Conservation (phyloP, 2,888 invertebrate species). For the Cepaea hortensis region DNA sequence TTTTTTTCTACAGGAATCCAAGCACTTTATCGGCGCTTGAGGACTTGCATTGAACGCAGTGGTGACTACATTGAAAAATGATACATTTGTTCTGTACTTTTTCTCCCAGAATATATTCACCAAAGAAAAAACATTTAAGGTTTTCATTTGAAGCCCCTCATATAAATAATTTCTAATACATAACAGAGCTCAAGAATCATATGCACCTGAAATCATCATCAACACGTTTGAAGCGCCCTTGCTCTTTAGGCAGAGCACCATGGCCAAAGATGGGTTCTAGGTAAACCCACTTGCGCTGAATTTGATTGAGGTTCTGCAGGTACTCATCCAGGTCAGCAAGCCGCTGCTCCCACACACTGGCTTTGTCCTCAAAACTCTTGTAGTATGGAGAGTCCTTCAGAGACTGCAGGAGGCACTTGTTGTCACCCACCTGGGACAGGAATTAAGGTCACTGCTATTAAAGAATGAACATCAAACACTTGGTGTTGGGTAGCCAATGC, state of each 20-base stretch:
- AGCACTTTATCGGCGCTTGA: too few species aligned
- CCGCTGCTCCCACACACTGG: slow-evolving; percentile 87
- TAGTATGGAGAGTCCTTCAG: slow-evolving; percentile 90
- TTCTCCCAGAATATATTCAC: too few species aligned
- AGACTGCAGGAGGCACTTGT: slow-evolving; percentile 87
- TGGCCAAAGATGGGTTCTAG: slow-evolving; percentile 95
- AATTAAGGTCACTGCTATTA: too few species aligned
- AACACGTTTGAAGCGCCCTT: slow-evolving; percentile 86
- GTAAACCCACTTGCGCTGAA: slow-evolving; percentile 96
- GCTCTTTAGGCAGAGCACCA: slow-evolving; percentile 86
- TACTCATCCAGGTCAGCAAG: slow-evolving; percentile 87
- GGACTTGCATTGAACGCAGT: too few species aligned
- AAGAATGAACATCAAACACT: too few species aligned
- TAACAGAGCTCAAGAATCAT: not conserved
- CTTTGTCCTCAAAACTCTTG: slow-evolving; percentile 87
- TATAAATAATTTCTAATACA: not conserved
- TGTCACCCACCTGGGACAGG: slow-evolving; percentile 84
- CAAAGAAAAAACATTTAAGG: too few species aligned
- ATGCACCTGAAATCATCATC: slow-evolving; percentile 86
- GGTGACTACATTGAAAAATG: too few species aligned
- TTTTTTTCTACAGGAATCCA: too few species aligned
- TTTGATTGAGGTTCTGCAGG: slow-evolving; percentile 85
- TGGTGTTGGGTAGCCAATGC: too few species aligned
- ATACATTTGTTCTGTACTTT: too few species aligned
- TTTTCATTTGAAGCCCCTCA: too few species aligned